phyloP scores from a whole-genome alignment of 1,140 invertebrate species.

The Carposina sasakii region DNA sequence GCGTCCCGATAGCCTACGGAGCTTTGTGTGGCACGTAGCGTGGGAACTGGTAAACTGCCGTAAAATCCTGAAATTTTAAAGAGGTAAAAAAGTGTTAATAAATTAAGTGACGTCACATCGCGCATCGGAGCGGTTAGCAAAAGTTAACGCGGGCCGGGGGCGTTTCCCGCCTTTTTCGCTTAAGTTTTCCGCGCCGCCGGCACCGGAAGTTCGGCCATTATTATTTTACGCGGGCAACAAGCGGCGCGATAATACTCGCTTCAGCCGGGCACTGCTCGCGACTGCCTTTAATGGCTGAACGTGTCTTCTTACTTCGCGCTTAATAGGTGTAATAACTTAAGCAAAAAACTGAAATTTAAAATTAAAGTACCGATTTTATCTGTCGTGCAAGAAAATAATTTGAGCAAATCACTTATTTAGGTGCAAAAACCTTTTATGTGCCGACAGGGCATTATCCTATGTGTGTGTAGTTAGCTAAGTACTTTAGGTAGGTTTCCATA shows the following conservation, averaged over 20 bases:
- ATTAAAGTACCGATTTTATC: conserved; percentile 31
- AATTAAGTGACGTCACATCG: conserved; percentile 68
- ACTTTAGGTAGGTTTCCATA: too few species aligned
- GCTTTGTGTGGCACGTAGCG: conserved; percentile 34
- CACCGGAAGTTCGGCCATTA: conserved; percentile 72
- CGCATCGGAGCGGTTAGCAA: conserved; percentile 56
- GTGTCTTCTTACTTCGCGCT: conserved; percentile 65
- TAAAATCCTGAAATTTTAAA: conserved; percentile 43
- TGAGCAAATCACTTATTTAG: too few species aligned
- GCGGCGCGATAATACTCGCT: conserved; percentile 71
- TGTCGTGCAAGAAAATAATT: too few species aligned
- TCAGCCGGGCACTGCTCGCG: conserved; percentile 42
- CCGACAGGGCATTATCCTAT: too few species aligned
- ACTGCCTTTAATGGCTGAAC: conserved; percentile 60
- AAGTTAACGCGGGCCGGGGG: conserved; percentile 48
- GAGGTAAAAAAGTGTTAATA: conserved; percentile 62
- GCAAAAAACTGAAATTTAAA: conserved; percentile 52
- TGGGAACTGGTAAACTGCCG: conserved; percentile 47
- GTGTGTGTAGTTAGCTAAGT: too few species aligned
- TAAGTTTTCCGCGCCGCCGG: conserved; percentile 64
- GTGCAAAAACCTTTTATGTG: too few species aligned
- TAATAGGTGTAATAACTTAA: conserved; percentile 70
- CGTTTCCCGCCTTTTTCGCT: conserved; percentile 60
- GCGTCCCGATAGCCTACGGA: conserved; percentile 11
- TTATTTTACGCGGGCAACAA: conserved; percentile 74